phyloP scores from a whole-genome alignment of 2,888 invertebrate genomes.

The Cyrtodaria siliqua region DNA sequence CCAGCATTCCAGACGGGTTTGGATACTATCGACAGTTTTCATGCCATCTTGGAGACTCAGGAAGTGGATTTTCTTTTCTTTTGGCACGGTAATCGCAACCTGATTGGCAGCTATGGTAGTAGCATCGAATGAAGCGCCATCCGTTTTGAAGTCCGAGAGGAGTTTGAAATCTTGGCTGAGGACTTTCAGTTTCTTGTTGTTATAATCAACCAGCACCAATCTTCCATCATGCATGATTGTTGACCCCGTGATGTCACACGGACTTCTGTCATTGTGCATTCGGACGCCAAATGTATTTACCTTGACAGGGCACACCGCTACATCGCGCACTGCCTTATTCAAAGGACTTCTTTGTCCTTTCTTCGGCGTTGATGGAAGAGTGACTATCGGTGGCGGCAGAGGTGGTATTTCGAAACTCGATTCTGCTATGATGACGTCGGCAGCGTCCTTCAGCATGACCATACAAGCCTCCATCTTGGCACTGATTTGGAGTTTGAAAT shows the following conservation, averaged over 20 bases:
- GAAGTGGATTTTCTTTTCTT: constrained; percentile 60
- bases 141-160: constrained; percentile 59
- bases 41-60: constrained; percentile 61
- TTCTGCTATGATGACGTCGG: constrained; percentile 52
- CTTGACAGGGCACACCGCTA: constrained; percentile 53
- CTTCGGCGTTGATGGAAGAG: constrained; percentile 52
- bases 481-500: constrained; percentile 59
- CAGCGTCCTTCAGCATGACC: constrained; percentile 60
- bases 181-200: constrained; percentile 63
- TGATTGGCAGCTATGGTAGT: constrained; percentile 33
- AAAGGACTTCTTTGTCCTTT: constrained; percentile 6
- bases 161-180: constrained; percentile 54
- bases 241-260: constrained; percentile 62
- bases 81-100: constrained; percentile 56
- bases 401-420: constrained; percentile 59
- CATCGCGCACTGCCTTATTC: not conserved
- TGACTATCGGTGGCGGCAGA: constrained; percentile 56
- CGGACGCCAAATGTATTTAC: constrained; percentile 54
- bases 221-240: constrained; percentile 59
- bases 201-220: constrained; percentile 58
- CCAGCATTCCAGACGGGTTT: constrained; percentile 60
- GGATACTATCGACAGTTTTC: constrained; percentile 53
- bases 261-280: constrained; percentile 61
- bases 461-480: constrained; percentile 62
- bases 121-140: constrained; percentile 55